Evolutionary conservation across 1,140 invertebrate genomes (phyloP), one percentile per base, ranked within the genome.

Genomic region (Drosophila prosaltans): DNA sequence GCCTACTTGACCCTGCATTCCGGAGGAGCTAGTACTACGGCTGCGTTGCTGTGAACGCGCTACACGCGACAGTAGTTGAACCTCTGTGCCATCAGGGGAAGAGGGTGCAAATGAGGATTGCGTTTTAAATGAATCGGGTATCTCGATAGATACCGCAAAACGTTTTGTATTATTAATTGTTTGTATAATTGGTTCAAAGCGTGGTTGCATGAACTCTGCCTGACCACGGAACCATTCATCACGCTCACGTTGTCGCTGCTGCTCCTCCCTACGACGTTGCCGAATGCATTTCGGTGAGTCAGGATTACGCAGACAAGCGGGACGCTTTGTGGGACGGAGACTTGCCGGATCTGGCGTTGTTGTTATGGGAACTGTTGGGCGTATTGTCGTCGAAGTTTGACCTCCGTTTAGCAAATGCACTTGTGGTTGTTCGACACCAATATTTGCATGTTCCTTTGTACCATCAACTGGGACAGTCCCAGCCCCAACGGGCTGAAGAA

Each of bases 81-180:
- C 58, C 11, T 72, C 80, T 8, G 67, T 55, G 39, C 54, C 59
- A n/a, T 72, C 73, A 9, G 69, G 54, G 10, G 69, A 58, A 0
- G 65, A 3, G 5, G 45, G 36, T 10, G 51, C 21, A 9, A 61
- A 62, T n/a, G 26, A 58, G 5, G 80, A 66, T 39, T 70, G 72
- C 4, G 63, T 28, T 58, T 91, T 91, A 41, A 90, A 90, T 2
- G 90, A 91, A 45, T 91, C 90, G 11, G 90, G 90, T 72, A 91
- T 92, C 65, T 91, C 84, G 54, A 91, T 91, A 21, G 89, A 91
- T 1, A 91, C 84, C 0, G 88, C 90, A 45, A 91, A 91, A 8
- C 88, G 80, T 61, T 81, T 89, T 1, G 90, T 91, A 11, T 91
- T 92, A 68, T 90, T 91, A 1, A 91, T 77, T 2, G 90, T 91